Evolutionary conservation across 2,113 vertebrate genomes (phyloP).

Genomic region (Aptenodytes patagonicus): DNA sequence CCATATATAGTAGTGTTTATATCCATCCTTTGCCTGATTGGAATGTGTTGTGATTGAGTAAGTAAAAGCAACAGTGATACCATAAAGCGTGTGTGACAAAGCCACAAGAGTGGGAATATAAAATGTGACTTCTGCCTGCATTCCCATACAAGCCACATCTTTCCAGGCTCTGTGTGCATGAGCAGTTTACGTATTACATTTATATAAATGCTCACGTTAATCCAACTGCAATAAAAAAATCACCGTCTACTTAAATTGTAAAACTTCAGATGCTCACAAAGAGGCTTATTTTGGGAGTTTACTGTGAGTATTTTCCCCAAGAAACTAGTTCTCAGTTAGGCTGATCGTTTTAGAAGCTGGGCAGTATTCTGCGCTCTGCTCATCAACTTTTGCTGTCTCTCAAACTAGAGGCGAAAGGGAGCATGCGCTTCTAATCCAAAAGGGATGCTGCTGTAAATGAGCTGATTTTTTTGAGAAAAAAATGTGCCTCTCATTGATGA

Average conservation of each 20-base stretch:
- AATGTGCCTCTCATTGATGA: accelerated
- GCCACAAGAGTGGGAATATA: not conserved
- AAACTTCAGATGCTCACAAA: not conserved
- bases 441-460: not conserved
- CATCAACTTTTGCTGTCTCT: not conserved
- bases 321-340: not conserved
- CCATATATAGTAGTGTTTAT: not conserved
- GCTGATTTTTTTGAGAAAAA: not conserved
- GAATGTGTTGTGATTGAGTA: not conserved
- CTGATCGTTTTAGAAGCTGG: not conserved
- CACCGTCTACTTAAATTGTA: not conserved
- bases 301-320: not conserved
- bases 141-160: accelerated
- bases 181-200: not conserved
- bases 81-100: not conserved
- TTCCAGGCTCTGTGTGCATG: not conserved
- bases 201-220: not conserved
- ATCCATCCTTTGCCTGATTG: not conserved
- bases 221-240: not conserved
- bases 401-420: not conserved
- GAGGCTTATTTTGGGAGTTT: not conserved
- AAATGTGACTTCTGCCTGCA: not conserved
- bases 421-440: not conserved
- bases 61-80: not conserved
- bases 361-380: not conserved